Percentiles rank a stretch among this genome's conserved stretches.
Conservation (phyloP, 2,888 invertebrate genomes). For the Actias luna region DNA sequence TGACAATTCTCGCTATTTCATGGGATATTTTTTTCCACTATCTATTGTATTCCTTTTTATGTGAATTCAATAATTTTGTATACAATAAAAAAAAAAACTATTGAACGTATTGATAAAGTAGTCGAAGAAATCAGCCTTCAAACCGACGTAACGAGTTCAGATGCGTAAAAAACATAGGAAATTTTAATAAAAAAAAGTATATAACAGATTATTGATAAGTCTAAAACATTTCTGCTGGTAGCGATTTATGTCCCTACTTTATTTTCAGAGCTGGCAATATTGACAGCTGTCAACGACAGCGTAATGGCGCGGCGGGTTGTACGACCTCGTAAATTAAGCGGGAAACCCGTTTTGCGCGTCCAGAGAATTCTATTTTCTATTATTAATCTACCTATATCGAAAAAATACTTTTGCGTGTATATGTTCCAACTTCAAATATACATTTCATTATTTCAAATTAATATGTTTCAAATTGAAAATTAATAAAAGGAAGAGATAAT, state of each 20-base stretch:
- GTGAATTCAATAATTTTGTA: neutral
- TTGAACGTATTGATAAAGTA: neutral
- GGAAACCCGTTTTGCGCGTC: neutral
- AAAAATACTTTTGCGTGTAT: no score
- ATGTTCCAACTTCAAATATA: no score
- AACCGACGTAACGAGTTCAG: neutral
- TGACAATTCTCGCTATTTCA: neutral
- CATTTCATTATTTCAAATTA: no score
- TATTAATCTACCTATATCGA: neutral
- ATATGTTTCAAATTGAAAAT: no score
- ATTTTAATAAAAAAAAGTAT: neutral
- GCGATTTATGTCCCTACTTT: neutral
- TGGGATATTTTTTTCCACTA: neutral
- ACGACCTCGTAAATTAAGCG: neutral
- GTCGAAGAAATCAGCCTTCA: neutral
- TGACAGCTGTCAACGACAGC: constrained; percentile 4
- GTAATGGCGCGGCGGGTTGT: neutral
- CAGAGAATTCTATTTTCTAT: neutral
- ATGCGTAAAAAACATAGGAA: neutral
- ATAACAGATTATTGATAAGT: neutral
- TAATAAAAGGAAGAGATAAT: no score
- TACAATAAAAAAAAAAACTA: neutral
- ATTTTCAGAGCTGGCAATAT: constrained; percentile 2
- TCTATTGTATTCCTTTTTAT: neutral
- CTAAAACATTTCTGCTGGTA: neutral